Percentiles rank a stretch among this genome's conserved stretches.
phyloP scores from a whole-genome alignment of 1,140 invertebrate genomes.

The Euschistus heros region DNA sequence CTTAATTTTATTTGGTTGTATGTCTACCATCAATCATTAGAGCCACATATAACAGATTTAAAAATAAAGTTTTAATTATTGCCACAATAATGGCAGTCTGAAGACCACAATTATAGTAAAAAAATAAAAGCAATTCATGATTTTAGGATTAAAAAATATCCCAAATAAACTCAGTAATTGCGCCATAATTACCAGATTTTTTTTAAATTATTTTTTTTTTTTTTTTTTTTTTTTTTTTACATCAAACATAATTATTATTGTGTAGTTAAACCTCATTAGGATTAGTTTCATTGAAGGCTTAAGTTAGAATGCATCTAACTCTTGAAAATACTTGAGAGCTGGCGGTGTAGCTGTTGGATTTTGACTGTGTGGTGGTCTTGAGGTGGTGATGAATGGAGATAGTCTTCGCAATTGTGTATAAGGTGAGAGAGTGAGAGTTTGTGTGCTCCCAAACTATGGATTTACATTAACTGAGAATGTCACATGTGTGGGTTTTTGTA shows the following conservation, averaged over 20 bases:
- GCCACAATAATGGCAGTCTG: no score
- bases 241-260: neutral
- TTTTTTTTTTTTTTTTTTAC: neutral
- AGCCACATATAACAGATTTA: no score
- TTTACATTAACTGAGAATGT: conserved; percentile 15
- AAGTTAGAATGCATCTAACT: conserved; percentile 9
- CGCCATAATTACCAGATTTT: neutral
- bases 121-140: no score
- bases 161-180: no score
- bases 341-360: conserved; percentile 3
- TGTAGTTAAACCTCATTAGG: neutral
- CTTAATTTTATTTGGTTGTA: no score
- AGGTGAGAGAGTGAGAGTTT: conserved; percentile 13
- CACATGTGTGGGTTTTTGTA: neutral
- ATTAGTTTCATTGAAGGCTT: neutral
- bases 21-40: no score
- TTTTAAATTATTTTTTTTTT: conserved; percentile 9
- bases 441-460: conserved; percentile 19
- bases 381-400: conserved; percentile 6
- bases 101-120: no score
- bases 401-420: neutral
- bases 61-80: no score
- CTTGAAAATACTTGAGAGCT: conserved; percentile 1
- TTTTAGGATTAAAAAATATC: no score
- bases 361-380: conserved; percentile 12